These are phyloP conservation scores for Manis pentadactyla DNA, from an alignment of 2,797 vertebrate species.

Conservation along the genomic window DNA sequence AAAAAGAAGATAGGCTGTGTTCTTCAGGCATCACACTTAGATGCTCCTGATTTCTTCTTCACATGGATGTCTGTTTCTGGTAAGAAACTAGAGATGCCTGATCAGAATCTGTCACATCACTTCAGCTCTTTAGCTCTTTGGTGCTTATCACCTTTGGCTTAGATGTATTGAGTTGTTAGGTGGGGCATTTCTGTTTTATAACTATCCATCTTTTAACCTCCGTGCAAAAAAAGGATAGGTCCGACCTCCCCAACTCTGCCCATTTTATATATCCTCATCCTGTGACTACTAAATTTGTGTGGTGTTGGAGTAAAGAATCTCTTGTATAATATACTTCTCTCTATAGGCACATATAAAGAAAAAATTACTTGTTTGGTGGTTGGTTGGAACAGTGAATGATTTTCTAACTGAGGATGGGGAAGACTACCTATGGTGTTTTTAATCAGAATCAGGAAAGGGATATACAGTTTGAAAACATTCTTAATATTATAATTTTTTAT, in stretches of 20 bases:
- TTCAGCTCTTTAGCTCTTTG: background rate
- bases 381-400: conserved; percentile 1
- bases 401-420: background rate
- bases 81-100: background rate
- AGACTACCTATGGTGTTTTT: background rate
- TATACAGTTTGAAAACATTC: conserved; percentile 11
- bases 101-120: background rate
- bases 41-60: background rate
- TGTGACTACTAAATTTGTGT: background rate
- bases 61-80: background rate
- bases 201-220: background rate
- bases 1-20: background rate
- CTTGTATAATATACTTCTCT: background rate
- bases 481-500: conserved; percentile 23
- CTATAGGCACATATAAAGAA: background rate
- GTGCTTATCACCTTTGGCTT: background rate
- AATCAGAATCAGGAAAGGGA: background rate
- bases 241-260: background rate
- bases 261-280: background rate
- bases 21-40: background rate
- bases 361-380: background rate
- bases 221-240: background rate
- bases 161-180: background rate
- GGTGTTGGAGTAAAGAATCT: background rate
- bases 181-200: background rate